Evolutionary conservation across 1,140 invertebrate species (phyloP), one percentile per base, ranked within the genome.

Genomic region (Pemphigus obesinymphae): DNA sequence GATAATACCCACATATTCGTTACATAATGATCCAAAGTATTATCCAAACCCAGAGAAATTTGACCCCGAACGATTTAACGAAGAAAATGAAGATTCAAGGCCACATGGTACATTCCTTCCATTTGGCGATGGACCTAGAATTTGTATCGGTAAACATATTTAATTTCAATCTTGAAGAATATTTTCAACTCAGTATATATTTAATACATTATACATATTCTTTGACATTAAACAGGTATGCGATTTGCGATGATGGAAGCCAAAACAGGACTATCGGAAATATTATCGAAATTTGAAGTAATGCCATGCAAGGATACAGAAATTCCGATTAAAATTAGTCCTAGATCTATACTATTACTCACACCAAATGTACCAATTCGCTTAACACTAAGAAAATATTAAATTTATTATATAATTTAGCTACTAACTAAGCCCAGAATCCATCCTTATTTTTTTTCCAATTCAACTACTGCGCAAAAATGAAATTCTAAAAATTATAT

Each of bases 101-200:
- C 88, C 84, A 81, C 86, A 61, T 11, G 86, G 84, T 73, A 82
- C 90, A 0, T 95, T 91, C 85, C 85, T 94, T 45, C 93, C 94
- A 0, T 96, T 96, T 84, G 93, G 93, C 1, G 90, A 92, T 68
- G 94, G 94, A 13, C 91, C 92, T 0, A 89, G 92, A 61, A 92
- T 90, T 85, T 95, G 93, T 85, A 93, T 94, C 83, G 93, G 92
- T 91, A 88, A 86, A 81, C 34, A 40, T 23, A 68, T 1, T 37
- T 81, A 34, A 11, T 63, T 61, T 15, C 0, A 26, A 58, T 58
- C 13, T 58, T 0, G 6, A 5, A 61, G 29, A 11, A 11, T 26
- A 29, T 31, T 61, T 61, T 61, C 3, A 17, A 29, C 2, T 63
- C 29, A 20, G 0, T 34, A 3, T 2, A 63, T 34, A n/a, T 34